These are phyloP conservation scores for Brachystomella parvula DNA, from an alignment of 1,140 invertebrate genomes.

Conservation along the genomic window DNA sequence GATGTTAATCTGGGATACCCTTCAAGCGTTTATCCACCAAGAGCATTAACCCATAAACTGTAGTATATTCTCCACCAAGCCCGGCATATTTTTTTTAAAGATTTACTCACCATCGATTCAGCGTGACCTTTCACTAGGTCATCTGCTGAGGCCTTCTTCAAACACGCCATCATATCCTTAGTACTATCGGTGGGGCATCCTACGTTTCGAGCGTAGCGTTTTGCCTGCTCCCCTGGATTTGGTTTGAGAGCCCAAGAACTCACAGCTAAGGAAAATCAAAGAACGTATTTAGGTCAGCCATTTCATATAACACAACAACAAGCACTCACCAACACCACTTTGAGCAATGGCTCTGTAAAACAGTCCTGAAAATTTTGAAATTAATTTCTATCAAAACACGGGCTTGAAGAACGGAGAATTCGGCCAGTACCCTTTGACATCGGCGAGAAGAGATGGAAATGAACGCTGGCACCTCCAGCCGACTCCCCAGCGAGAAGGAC, in stretches of 20 bases:
- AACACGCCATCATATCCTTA: slow-evolving; percentile 32
- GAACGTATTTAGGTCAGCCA: not conserved
- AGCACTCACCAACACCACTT: slow-evolving; percentile 23
- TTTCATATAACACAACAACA: not conserved
- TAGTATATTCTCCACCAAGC: too few species aligned
- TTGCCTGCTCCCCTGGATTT: slow-evolving; percentile 42
- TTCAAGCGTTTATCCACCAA: too few species aligned
- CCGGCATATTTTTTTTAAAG: not conserved
- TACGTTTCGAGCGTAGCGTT: slow-evolving; percentile 36
- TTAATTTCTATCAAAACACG: not conserved
- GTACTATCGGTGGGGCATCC: slow-evolving; percentile 40
- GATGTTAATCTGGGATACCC: too few species aligned
- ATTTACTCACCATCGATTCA: slow-evolving; percentile 17
- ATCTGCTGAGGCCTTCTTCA: slow-evolving; percentile 40
- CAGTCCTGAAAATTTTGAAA: slow-evolving; percentile 10
- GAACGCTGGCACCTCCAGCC: slow-evolving; percentile 47
- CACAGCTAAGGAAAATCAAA: slow-evolving; percentile 9
- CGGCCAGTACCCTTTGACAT: slow-evolving; percentile 26
- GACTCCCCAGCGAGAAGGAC: slow-evolving; percentile 51
- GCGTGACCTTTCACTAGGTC: slow-evolving; percentile 18
- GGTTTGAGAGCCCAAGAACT: slow-evolving; percentile 37
- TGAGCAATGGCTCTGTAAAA: slow-evolving; percentile 35
- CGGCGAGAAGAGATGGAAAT: slow-evolving; percentile 51
- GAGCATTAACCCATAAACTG: too few species aligned
- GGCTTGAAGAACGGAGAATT: too few species aligned